Evolutionary conservation across 1,140 invertebrate species (phyloP), one percentile per base, ranked within the genome.

Genomic region (Saccostrea cuccullata): DNA sequence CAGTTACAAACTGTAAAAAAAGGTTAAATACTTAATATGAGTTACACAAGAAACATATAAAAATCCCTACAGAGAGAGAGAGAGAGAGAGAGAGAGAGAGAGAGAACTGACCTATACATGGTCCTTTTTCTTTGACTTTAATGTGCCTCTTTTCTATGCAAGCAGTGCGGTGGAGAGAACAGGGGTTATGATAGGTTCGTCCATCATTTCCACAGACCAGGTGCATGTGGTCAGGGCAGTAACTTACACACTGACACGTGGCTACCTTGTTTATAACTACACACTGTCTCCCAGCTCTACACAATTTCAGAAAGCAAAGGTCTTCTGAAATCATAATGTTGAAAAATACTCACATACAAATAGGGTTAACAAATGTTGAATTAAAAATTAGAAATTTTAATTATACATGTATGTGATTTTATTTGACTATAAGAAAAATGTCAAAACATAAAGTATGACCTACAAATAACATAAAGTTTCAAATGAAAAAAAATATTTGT

Each of bases 131-230:
- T 8, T 20, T 55, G 20, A 77, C 85, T 26, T 58, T 55, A 20
- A 86, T 86, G 36, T 86, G 64, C 12, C 85, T 67, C 70, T 86
- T 36, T 77, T 86, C 85, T 55, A 77, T 58, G 36, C 85, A 86
- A 13, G 85, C 85, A n/a, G 85, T 86, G 47, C 70, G 40, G 47
- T 86, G 85, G 9, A 86, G 85, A 17, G 73, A 12, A n/a, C 85
- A 86, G 20, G 26, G 47, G 47, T 86, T 86, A n/a, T 86, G 85
- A 56, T 86, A 86, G n/a, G 85, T 86, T 2, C n/a, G 67, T 55
- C 30, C 85, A 60, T 86, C 85, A 86, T 36, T 86, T 73, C 85
- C 85, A 55, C 85, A 86, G 5, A 86, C 85, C 40, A 30, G 64
- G 55, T 86, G 85, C 30, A 40, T 36, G 70, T 86, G 85, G 26